Percentiles rank a stretch among this genome's conserved stretches.
Conservation (phyloP, 2,888 invertebrate genomes). For the Brenthis ino region DNA sequence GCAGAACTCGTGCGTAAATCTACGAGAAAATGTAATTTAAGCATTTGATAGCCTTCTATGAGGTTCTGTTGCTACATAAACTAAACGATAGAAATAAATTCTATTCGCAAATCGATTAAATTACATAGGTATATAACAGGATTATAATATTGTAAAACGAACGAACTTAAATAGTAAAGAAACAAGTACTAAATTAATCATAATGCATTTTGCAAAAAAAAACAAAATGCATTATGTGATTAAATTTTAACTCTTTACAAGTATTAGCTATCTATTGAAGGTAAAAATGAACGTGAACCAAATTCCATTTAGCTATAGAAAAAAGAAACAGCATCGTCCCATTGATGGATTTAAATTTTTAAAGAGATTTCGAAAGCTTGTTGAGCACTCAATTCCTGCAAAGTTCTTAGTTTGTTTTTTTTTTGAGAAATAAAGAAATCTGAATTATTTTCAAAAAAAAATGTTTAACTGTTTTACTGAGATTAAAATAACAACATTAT, state of each 20-base stretch:
- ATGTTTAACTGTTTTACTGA: not conserved
- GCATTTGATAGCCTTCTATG: slow-evolving; percentile 26
- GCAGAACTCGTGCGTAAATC: slow-evolving; percentile 22
- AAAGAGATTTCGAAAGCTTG: slow-evolving; percentile 30
- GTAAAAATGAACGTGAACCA: slow-evolving; percentile 12
- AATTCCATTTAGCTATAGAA: slow-evolving; percentile 23
- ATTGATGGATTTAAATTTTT: slow-evolving; percentile 35
- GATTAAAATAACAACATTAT: not conserved
- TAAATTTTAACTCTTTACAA: too few species aligned
- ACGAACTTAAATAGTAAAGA: too few species aligned
- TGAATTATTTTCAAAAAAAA: not conserved
- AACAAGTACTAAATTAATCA: too few species aligned
- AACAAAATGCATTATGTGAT: too few species aligned
- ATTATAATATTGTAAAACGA: too few species aligned
- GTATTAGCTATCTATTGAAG: slow-evolving; percentile 1
- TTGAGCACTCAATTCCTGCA: slow-evolving; percentile 26
- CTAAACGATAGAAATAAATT: slow-evolving; percentile 38
- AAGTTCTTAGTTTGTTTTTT: slow-evolving; percentile 9
- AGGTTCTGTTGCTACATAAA: slow-evolving; percentile 33
- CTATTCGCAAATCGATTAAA: slow-evolving; percentile 14
- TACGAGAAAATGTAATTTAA: slow-evolving; percentile 29
- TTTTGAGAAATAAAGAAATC: slow-evolving; percentile 14
- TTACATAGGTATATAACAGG: not conserved
- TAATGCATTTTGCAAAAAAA: too few species aligned
- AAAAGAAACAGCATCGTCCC: slow-evolving; percentile 23